Base-by-base conservation (phyloP, 2,113 vertebrate species). In the Bufo bufo region DNA sequence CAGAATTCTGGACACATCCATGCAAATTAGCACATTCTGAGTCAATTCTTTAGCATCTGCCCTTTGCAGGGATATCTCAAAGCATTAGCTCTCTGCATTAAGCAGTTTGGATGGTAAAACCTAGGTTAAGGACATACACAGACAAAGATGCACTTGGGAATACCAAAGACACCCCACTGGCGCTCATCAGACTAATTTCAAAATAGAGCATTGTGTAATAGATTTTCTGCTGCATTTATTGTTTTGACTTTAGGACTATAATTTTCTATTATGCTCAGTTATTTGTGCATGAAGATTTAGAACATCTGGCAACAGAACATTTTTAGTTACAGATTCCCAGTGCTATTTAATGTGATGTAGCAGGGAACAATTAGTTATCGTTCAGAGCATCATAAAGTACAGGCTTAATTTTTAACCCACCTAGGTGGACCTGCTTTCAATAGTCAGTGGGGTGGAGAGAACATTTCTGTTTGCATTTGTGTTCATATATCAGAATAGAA, bases 11-110 rank as follows among this genome's bases (percentile, higher is more conserved):
- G 75, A 79, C 77, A 80, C 77, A 87, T 80, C 11, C 75, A 87
- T 87, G 85, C 77, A 87, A 87, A 87, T 87, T 80, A 87, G 85
- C 77, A 69, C 77, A 80, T 69, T 79, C 77, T 56, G 63, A 80
- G 85, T 87, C 85, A 65, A 69, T 82, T 87, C 77, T 87, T 82
- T 61, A 82, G 85, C 85, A 87, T 87, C 86, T 87, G 79, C 79
- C 69, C 78, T 87, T 87, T 87, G 23, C 85, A 80, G 54, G 79
- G 86, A 87, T 87, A 75, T 87, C 86, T 87, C 66, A 87, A 82
- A 87, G 86, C 58, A 87, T 87, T 87, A 87, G 52, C 78, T 56
- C 63, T 81, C 79, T 87, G 79, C 66, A 82, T 87, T 87, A 87
- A 87, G 79, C 66, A 87, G 79, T 82, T 87, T 87, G 66, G 66